These are phyloP conservation scores for Sarcophaga caerulescens DNA, from an alignment of 2,888 invertebrate species.

Conservation along the genomic window DNA sequence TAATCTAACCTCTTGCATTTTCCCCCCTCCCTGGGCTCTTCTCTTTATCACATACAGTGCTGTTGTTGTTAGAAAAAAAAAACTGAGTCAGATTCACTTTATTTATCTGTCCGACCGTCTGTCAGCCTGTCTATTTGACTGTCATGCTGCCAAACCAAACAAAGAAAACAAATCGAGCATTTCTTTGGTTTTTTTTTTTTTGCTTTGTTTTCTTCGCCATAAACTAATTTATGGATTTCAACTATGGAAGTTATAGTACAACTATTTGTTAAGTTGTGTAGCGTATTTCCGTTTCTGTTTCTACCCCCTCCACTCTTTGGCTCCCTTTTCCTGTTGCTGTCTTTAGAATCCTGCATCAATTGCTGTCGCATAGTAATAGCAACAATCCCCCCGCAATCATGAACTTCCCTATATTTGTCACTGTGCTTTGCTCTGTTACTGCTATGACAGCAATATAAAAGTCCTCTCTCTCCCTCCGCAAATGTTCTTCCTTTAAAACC, in stretches of 20 bases:
- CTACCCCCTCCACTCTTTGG: not conserved
- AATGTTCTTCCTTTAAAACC: conserved; percentile 28
- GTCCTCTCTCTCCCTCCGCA: conserved; percentile 1
- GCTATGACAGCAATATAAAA: conserved; percentile 50
- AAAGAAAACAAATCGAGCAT: conserved; percentile 58
- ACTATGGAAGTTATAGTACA: conserved; percentile 46
- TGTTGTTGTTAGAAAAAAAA: not conserved
- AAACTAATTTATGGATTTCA: conserved; percentile 67
- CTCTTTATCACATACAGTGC: conserved; percentile 11
- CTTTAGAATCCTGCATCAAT: too few relatives aligned
- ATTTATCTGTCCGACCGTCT: not conserved
- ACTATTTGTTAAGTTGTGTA: conserved; percentile 67
- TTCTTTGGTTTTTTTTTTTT: conserved; percentile 34
- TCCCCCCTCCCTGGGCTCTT: not conserved
- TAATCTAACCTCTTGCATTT: conserved; percentile 40
- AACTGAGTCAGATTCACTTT: not conserved
- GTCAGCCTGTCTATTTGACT: conserved; percentile 36
- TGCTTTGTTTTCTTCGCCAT: conserved; percentile 35
- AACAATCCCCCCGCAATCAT: not conserved
- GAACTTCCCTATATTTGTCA: not conserved
- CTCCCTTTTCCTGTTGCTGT: too few relatives aligned
- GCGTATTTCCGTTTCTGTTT: conserved; percentile 60
- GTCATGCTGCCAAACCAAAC: conserved; percentile 48
- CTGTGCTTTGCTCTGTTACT: not conserved
- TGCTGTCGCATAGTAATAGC: not conserved